Base-by-base conservation (phyloP, 2,888 invertebrate genomes). In the Phyllotreta cruciferae region DNA sequence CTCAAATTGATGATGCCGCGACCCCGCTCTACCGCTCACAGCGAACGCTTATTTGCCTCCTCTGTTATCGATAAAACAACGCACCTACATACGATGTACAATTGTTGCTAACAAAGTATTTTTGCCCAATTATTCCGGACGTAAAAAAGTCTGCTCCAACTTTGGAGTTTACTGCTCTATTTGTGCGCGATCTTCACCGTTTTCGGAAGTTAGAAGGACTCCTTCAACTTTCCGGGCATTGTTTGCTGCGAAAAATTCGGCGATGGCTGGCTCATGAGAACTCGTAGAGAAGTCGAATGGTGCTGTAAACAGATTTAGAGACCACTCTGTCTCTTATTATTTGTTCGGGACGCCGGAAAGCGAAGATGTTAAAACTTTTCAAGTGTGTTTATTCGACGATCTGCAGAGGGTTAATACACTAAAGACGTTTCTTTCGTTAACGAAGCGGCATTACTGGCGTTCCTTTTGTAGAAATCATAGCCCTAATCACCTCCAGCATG, bases 1-100 rank as follows among this genome's bases (percentile, higher is more conserved):
- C 13, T 34, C 13, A 39, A 57, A 57, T 57, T 57, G 49, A 49
- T 49, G 39, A 35, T 49, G 34, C 49, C 57, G 14, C 38, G 9
- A 35, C 10, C 50, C 11, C 9, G 14, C 7, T 9, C 10, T 47
- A 1, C 24, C 24, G 24, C 41, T 39, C 11, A 44, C 44, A 8
- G 44, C 13, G 9, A 36, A 35, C 36, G 13, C n/a, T 49, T 49
- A 49, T 49, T 49, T 49, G 7, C 8, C 34, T 11, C 7, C 34
- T 34, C 9, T 6, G 13, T 14, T 47, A 47, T 24, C 24, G 24
- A 47, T 34, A 14, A 34, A 47, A 10, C 47, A 14, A 8, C 14
- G 9, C 10, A 10, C 14, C 10, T n/a, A n/a, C 24, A 24, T 24
- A 24, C 24, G 2, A 4, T 1, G 2, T 24, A 1, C 24, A 1